phyloP scores from a whole-genome alignment of 2,888 invertebrate genomes.

The Chrysina gloriosa region DNA sequence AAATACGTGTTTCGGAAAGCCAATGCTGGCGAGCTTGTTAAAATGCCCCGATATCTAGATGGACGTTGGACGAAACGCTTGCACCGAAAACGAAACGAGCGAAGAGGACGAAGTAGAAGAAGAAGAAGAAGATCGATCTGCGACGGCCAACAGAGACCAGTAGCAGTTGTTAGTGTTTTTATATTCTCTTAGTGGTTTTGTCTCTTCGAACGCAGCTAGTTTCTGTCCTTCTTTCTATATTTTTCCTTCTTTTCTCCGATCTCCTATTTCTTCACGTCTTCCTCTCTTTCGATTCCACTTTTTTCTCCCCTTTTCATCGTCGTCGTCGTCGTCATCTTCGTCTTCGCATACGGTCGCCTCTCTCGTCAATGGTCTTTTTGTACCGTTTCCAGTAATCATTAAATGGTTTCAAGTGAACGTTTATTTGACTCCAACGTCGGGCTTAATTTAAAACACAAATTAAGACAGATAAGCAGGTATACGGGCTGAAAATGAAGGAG shows the following conservation, averaged over 20 bases:
- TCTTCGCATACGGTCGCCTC: background rate
- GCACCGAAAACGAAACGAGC: slow-evolving; percentile 37
- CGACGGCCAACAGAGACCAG: slow-evolving; percentile 27
- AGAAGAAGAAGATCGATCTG: slow-evolving; percentile 19
- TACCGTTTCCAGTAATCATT: slow-evolving; percentile 33
- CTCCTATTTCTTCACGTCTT: slow-evolving; percentile 27
- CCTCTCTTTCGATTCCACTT: slow-evolving; percentile 1
- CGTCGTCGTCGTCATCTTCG: slow-evolving; percentile 21
- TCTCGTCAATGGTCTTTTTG: slow-evolving; percentile 20
- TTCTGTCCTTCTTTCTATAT: slow-evolving; percentile 3
- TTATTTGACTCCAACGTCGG: slow-evolving; percentile 54
- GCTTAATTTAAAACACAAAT: slow-evolving; percentile 60
- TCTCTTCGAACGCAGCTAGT: slow-evolving; percentile 20
- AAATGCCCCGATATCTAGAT: slow-evolving; percentile 43
- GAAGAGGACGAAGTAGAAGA: slow-evolving; percentile 30
- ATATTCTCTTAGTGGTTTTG: slow-evolving; percentile 36
- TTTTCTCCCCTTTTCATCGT: slow-evolving; percentile 28
- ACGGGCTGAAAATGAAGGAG: slow-evolving; percentile 54
- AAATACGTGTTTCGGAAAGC: slow-evolving; percentile 66
- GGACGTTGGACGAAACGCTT: slow-evolving; percentile 31
- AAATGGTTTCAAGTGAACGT: slow-evolving; percentile 38
- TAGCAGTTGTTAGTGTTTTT: slow-evolving; percentile 40
- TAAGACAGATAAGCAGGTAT: slow-evolving; percentile 55
- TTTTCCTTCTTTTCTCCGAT: slow-evolving; percentile 22
- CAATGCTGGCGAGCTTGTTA: slow-evolving; percentile 59